Evolutionary conservation across 2,113 vertebrate species (phyloP).

Genomic region (Chrysemys picta): DNA sequence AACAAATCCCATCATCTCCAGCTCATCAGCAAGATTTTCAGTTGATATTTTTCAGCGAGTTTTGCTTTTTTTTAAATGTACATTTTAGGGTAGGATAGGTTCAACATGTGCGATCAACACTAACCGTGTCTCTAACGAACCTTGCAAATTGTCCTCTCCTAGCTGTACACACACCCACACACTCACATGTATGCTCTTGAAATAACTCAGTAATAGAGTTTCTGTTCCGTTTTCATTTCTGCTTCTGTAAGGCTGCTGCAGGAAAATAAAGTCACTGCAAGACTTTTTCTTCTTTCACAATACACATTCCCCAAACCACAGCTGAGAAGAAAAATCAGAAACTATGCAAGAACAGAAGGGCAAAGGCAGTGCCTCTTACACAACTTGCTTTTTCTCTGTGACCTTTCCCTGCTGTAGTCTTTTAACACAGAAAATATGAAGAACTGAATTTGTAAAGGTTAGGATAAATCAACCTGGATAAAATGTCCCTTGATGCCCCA

Average conservation of each 20-base stretch:
- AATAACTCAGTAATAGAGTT: neutral
- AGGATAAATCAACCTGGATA: neutral
- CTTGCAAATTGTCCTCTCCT: neutral
- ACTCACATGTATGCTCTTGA: neutral
- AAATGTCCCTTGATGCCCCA: neutral
- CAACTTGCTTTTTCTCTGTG: neutral
- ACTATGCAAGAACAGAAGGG: neutral
- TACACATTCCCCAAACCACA: neutral
- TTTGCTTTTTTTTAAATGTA: neutral
- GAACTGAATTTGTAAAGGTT: neutral
- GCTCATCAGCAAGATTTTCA: neutral
- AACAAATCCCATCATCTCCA: neutral
- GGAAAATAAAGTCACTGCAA: neutral
- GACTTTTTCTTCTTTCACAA: neutral
- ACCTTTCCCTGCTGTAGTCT: neutral
- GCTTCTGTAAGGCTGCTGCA: slow-evolving; percentile 24
- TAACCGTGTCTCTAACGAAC: fast-evolving
- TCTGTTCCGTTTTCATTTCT: slow-evolving; percentile 69
- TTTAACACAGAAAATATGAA: neutral
- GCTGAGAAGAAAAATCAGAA: fast-evolving
- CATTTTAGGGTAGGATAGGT: neutral
- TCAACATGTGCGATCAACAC: neutral
- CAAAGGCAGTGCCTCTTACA: fast-evolving
- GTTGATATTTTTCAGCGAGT: neutral
- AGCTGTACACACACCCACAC: fast-evolving